These are phyloP conservation scores for Agelas oroides DNA, from an alignment of 37 sponge, comb jelly and placozoan species.

Conservation along the genomic window DNA sequence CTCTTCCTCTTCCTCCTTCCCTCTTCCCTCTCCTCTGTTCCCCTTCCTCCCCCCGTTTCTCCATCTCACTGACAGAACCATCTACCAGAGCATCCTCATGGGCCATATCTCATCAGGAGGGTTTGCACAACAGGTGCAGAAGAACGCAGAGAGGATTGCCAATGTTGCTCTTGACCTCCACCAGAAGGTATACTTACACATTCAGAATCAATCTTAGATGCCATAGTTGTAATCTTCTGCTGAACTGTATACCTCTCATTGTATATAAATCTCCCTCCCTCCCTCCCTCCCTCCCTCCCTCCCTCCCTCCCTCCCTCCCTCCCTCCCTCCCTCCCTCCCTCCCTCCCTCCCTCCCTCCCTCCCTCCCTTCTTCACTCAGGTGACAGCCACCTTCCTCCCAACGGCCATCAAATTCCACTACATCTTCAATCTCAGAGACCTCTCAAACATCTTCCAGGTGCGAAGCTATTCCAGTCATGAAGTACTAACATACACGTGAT, in stretches of 20 bases:
- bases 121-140: slow-evolving; percentile 72
- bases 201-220: too few species aligned
- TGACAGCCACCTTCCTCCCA: slow-evolving; percentile 93
- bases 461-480: neutral
- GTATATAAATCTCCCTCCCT: too few species aligned
- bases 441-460: slow-evolving; percentile 97
- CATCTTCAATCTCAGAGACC: slow-evolving; percentile 97
- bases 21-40: too few species aligned
- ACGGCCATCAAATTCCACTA: slow-evolving; percentile 99
- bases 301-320: neutral
- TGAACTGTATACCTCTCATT: too few species aligned
- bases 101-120: slow-evolving; percentile 83
- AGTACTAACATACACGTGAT: too few species aligned
- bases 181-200: slow-evolving; percentile 55
- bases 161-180: slow-evolving; percentile 88
- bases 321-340: neutral
- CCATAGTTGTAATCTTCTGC: too few species aligned
- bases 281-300: neutral
- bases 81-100: slow-evolving; percentile 88
- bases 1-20: too few species aligned
- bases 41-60: too few species aligned
- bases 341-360: neutral
- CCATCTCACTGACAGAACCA: slow-evolving; percentile 83
- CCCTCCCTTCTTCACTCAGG: neutral
- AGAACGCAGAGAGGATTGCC: slow-evolving; percentile 78